Conservation (phyloP, 2,797 vertebrate genomes). For the Aulostomus chinensis region DNA sequence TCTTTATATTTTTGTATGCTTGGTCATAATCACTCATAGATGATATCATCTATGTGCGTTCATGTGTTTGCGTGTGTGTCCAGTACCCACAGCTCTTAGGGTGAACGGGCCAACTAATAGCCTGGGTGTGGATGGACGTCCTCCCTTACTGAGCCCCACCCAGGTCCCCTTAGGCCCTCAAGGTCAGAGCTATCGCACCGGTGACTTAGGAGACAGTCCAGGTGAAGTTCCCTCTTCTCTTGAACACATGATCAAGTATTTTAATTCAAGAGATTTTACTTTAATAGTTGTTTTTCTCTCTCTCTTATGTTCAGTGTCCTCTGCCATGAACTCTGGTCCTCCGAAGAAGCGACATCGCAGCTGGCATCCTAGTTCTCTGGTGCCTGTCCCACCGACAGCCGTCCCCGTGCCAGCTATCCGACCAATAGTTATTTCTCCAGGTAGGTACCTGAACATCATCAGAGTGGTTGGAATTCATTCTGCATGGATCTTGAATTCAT, state of each 20-base stretch:
- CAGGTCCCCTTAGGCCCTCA: conserved; percentile 81
- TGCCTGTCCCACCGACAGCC: conserved; percentile 81
- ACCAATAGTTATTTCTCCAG: conserved; percentile 84
- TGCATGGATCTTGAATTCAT: not conserved
- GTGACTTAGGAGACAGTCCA: conserved; percentile 85
- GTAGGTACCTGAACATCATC: conserved; percentile 70
- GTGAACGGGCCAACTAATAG: conserved; percentile 83
- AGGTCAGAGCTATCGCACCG: conserved; percentile 79
- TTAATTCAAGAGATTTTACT: too few relatives aligned
- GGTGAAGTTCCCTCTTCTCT: conserved; percentile 42
- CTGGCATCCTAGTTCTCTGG: conserved; percentile 88
- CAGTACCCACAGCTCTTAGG: conserved; percentile 84
- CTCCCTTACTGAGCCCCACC: conserved; percentile 80
- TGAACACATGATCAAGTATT: not conserved
- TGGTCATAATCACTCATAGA: too few relatives aligned
- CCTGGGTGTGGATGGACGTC: conserved; percentile 80
- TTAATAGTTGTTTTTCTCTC: not conserved
- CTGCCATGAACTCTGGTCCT: conserved; percentile 89
- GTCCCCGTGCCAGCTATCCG: conserved; percentile 87
- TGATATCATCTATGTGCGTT: too few relatives aligned
- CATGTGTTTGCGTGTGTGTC: conserved; percentile 27
- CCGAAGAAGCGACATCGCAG: conserved; percentile 97
- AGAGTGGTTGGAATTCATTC: not conserved
- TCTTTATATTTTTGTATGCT: not conserved
- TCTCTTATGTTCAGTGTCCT: conserved; percentile 53